A percentile compares a stretch with the other conserved stretches of the same genome.
These are phyloP conservation scores for Chaetodon trifasciatus DNA, from an alignment of 2,797 vertebrate species.

Conservation along the genomic window DNA sequence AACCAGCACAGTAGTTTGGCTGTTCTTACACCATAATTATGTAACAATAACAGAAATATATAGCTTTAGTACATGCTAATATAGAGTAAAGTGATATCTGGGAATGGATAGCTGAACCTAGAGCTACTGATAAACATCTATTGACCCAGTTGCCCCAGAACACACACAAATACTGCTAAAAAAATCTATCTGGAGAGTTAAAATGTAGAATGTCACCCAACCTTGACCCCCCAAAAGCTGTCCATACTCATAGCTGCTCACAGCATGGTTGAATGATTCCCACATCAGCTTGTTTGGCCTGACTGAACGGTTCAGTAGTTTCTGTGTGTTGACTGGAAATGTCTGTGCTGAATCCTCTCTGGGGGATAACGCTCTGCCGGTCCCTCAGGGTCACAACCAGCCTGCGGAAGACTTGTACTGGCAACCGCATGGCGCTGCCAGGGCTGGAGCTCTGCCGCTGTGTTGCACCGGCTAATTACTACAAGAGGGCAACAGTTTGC, in stretches of 20 bases:
- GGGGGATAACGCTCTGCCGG: conserved; percentile 9
- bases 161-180: background rate
- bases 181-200: conserved; percentile 34
- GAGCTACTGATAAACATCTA: background rate
- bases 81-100: conserved; percentile 13
- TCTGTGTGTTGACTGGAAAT: conserved; percentile 52
- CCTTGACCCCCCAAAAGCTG: conserved; percentile 44
- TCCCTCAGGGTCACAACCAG: conserved; percentile 53
- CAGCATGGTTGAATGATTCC: conserved; percentile 49
- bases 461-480: background rate
- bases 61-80: conserved; percentile 3
- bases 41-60: conserved; percentile 32
- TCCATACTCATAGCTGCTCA: conserved; percentile 33
- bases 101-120: background rate
- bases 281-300: conserved; percentile 61
- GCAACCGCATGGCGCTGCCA: conserved; percentile 14
- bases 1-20: conserved; percentile 24
- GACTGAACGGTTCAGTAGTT: conserved; percentile 45
- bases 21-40: conserved; percentile 45
- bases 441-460: conserved; percentile 18
- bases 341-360: conserved; percentile 44
- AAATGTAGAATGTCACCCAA: conserved; percentile 39
- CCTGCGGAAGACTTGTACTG: conserved; percentile 41
- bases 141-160: background rate
- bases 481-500: conserved; percentile 8